Evolutionary conservation across 2,888 invertebrate genomes (phyloP), one percentile per base, ranked within the genome.

Genomic region (Nezara viridula): DNA sequence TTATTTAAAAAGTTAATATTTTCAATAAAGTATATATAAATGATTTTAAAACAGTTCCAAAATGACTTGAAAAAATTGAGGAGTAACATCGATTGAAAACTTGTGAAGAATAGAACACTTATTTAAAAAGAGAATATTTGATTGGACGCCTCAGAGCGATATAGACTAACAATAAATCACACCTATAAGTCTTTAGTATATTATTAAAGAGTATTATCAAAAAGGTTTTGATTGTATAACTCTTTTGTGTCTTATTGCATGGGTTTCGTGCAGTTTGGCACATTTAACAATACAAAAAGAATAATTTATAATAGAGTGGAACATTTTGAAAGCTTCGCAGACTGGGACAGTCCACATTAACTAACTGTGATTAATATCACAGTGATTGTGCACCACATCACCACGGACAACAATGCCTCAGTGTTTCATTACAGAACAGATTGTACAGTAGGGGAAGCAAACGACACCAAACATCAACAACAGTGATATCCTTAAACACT

Each of bases 221-320:
- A 88, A 85, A 89, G 88, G 88, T 85, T 89, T 89, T 85, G 88
- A 88, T 89, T 89, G 89, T 89, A 86, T 49, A 85, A 88, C 50
- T 89, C 88, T 85, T 89, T 47, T 44, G 88, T 89, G 86, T 85
- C 52, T 86, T 88, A 88, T 88, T 88, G 88, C 88, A 85, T 88
- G 88, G 85, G 52, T 73, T 88, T 19, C 88, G 88, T 88, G 88
- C 88, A 88, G 88, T 88, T 88, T 88, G 88, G 88, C 88, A 88
- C 88, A 88, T 85, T 0, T 73, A 88, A 73, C 47, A 55, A 44
- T 88, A 85, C 44, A 88, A 88, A 88, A 66, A 52, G 52, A 88
- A 85, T 50, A 60, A 88, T 37, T 60, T 73, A 73, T 73, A 73
- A 73, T 37, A 73, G 66, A 60, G 37, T 85, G 81, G 88, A 85